Evolutionary conservation across 2,888 invertebrate genomes (phyloP).

Genomic region (Herminia tarsipennalis): DNA sequence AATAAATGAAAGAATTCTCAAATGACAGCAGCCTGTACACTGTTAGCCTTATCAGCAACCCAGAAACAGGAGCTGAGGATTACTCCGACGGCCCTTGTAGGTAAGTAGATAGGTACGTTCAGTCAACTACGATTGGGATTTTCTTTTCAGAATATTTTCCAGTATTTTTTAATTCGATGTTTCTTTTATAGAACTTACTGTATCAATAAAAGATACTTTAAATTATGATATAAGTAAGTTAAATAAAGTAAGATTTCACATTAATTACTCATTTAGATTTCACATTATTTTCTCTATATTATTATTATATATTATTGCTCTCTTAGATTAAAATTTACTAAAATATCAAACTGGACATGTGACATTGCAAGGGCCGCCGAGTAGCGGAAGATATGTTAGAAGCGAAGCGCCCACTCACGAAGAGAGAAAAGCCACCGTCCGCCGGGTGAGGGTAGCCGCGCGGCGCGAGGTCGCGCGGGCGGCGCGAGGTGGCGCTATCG

Average conservation of each 20-base stretch:
- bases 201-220: no score
- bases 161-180: no score
- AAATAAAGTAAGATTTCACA: no score
- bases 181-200: no score
- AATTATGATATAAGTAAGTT: no score
- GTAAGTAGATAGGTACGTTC: slow-evolving; percentile 39
- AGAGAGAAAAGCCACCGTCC: slow-evolving; percentile 81
- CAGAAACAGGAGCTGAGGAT: slow-evolving; percentile 79
- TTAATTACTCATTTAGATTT: no score
- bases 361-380: slow-evolving; percentile 46
- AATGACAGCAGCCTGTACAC: slow-evolving; percentile 74
- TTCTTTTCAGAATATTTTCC: no score
- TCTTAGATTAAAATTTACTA: no score
- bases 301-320: no score
- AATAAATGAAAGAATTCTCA: slow-evolving; percentile 26
- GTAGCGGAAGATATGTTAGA: slow-evolving; percentile 71
- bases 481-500: slow-evolving; percentile 79
- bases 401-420: slow-evolving; percentile 85
- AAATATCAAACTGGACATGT: background rate
- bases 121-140: no score
- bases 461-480: slow-evolving; percentile 72
- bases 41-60: slow-evolving; percentile 77
- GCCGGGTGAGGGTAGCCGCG: slow-evolving; percentile 71
- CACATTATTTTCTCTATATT: no score
- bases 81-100: slow-evolving; percentile 73